Conservation (phyloP, 2,113 vertebrate genomes). For the Ptilonorhynchus violaceus region DNA sequence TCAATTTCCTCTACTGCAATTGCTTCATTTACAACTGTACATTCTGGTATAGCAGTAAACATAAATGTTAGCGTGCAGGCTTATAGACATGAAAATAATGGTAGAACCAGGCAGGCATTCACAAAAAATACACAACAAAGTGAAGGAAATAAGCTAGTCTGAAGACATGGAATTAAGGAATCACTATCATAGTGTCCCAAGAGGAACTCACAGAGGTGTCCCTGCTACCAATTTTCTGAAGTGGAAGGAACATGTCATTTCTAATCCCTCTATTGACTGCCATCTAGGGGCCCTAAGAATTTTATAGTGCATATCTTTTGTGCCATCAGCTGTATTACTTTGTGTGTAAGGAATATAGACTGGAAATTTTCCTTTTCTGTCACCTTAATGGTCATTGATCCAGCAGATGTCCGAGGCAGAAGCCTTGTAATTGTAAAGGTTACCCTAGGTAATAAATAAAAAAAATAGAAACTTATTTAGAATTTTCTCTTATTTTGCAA, state of each 20-base stretch:
- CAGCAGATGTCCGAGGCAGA: background rate
- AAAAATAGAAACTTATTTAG: background rate
- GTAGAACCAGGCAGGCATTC: background rate
- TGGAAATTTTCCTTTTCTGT: background rate
- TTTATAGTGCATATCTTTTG: slow-evolving; percentile 5
- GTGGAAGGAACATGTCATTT: background rate
- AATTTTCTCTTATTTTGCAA: background rate
- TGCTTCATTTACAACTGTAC: background rate
- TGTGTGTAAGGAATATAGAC: background rate
- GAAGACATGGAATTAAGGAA: background rate
- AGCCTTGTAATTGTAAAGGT: background rate
- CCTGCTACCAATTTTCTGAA: background rate
- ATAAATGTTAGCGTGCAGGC: background rate
- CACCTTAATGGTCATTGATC: background rate
- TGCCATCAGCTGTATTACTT: background rate
- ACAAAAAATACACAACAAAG: background rate
- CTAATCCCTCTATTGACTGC: slow-evolving; percentile 61
- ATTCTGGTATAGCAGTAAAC: background rate
- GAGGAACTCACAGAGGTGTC: background rate
- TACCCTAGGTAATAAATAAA: background rate
- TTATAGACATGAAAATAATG: fast-evolving
- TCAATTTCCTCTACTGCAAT: background rate
- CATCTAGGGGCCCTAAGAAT: slow-evolving; percentile 54
- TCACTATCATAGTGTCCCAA: background rate
- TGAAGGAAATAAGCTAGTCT: background rate